Base-by-base conservation (phyloP, 1,140 invertebrate genomes). In the Rhyzopertha dominica region DNA sequence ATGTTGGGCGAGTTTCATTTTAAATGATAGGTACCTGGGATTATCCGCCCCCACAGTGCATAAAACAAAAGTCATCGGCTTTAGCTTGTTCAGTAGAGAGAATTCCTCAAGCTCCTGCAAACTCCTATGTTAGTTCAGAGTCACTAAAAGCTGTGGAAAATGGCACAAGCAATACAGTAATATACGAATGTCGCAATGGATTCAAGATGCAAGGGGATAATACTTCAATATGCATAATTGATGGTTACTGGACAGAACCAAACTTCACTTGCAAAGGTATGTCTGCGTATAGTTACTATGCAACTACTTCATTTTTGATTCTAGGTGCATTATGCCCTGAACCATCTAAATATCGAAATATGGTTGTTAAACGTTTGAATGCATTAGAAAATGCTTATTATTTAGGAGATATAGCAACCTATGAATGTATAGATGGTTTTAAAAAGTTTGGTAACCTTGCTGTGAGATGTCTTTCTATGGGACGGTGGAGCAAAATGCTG, bases 401-500 rank as follows among this genome's bases (percentile, higher is more conserved):
- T 17, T 68, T 69, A 47, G 72, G 68, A 10, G 63, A 67, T 44
- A 63, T 65, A 36, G 57, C 73, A n/a, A 62, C 47, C 16, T 77
- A 73, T 49, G 47, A 63, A 26, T 79, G 77, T 52, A 41, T 62
- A 9, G 56, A 66, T 8, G 75, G 76, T 1, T 75, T 72, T 46
- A 58, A 57, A 47, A 56, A 71, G 26, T 63, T 67, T 30, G 78
- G 77, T 0, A 71, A 77, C 52, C 51, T 71, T 35, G 58, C 53
- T 24, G 51, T 70, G 3, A 61, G 60, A 7, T 82, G 80, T 62
- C 55, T 69, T 8, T 46, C 67, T 4, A 70, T 65, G 46, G 69
- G 71, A 14, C 70, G 63, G 16, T 82, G 80, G 80, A 72, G 72
- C 2, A 53, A 56, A 46, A 68, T 77, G 10, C 53, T 53, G 20